Conservation (phyloP, 2,113 vertebrate species). For the Callospermophilus lateralis region DNA sequence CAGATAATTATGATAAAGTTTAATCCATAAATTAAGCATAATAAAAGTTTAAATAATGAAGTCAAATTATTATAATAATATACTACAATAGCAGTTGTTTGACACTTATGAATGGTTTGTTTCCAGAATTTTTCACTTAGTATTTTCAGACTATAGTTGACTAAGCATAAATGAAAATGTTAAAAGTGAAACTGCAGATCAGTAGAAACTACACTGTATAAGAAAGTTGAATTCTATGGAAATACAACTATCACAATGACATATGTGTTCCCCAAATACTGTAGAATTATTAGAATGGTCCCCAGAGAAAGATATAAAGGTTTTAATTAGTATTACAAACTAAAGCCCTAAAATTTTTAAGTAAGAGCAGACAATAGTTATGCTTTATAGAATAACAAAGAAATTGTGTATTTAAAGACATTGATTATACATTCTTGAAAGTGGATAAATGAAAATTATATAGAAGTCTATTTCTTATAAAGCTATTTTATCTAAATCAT, state of each 20-base stretch:
- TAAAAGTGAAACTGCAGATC: not conserved
- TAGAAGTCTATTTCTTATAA: not conserved
- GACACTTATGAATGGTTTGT: not conserved
- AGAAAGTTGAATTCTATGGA: not conserved
- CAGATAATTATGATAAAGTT: not conserved
- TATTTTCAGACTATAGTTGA: not conserved
- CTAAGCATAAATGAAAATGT: not conserved
- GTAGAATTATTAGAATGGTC: not conserved
- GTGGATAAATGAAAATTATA: slow-evolving; percentile 19
- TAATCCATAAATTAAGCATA: not conserved
- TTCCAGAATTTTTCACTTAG: not conserved
- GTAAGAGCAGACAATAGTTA: not conserved
- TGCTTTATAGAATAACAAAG: not conserved
- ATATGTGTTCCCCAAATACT: not conserved
- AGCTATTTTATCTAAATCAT: slow-evolving; percentile 29
- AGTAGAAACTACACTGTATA: too few species aligned
- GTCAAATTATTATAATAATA: not conserved
- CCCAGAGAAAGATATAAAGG: not conserved
- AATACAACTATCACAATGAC: not conserved
- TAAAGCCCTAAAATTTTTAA: not conserved
- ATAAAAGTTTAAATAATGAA: not conserved
- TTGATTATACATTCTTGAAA: not conserved
- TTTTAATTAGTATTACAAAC: not conserved
- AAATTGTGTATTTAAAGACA: not conserved
- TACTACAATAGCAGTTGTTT: not conserved